Evolutionary conservation across 35 echinoderm and acorn worm species (phyloP).

Genomic region (Holothuria glaberrima): DNA sequence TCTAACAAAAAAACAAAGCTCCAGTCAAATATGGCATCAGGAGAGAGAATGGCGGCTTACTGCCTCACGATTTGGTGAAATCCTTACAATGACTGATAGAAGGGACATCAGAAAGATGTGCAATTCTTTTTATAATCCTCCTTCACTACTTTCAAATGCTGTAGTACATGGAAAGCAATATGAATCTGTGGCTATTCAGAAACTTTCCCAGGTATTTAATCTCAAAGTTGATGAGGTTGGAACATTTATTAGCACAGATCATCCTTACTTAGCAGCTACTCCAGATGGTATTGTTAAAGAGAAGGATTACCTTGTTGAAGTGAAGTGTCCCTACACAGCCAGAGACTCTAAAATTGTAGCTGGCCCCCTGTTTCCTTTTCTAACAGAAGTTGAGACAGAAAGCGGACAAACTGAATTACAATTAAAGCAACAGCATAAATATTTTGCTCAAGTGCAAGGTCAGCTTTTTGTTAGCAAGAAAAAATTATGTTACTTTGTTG

Average conservation of each 20-base stretch:
- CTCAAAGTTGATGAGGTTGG: constrained; percentile 4
- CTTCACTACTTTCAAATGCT: background rate
- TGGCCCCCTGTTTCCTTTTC: background rate
- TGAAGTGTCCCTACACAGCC: background rate
- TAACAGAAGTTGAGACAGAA: background rate
- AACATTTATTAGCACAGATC: background rate
- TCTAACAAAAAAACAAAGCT: background rate
- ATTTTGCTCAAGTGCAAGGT: constrained; percentile 13
- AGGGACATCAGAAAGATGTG: background rate
- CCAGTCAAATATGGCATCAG: background rate
- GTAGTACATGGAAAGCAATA: background rate
- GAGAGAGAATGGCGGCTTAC: constrained; percentile 4
- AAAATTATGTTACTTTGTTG: background rate
- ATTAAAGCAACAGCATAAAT: background rate
- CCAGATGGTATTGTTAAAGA: constrained; percentile 2
- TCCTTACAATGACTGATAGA: background rate
- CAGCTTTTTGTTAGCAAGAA: constrained; percentile 4
- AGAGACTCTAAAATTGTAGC: background rate
- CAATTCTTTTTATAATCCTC: background rate
- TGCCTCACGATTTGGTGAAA: background rate
- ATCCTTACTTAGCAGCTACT: background rate
- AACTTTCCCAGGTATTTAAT: background rate
- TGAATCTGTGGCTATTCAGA: background rate
- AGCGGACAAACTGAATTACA: background rate
- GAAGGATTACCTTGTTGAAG: background rate